These are phyloP conservation scores for Botia kubotai DNA, from an alignment of 2,797 vertebrate genomes.

Conservation along the genomic window DNA sequence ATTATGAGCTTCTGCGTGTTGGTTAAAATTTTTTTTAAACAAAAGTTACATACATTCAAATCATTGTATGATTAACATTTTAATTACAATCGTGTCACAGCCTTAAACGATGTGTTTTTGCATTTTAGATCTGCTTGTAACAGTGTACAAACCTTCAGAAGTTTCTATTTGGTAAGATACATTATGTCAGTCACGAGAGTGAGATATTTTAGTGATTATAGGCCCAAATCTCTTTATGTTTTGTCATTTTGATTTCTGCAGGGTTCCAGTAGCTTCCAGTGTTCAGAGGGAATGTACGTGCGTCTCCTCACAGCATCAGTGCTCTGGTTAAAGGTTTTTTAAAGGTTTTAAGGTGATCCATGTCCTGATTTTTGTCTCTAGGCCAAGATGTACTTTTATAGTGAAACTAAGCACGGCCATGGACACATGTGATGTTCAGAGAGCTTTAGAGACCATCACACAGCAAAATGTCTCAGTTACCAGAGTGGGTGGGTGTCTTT, in stretches of 20 bases:
- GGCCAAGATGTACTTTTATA: slow-evolving; percentile 61
- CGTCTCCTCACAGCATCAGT: background rate
- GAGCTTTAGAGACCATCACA: slow-evolving; percentile 49
- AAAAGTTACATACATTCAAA: no score
- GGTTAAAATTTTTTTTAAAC: no score
- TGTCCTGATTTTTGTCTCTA: background rate
- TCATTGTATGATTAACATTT: no score
- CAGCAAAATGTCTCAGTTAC: slow-evolving; percentile 45
- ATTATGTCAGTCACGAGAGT: background rate
- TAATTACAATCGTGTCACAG: no score
- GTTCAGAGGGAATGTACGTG: background rate
- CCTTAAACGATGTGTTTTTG: background rate
- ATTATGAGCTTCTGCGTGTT: no score
- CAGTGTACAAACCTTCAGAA: background rate
- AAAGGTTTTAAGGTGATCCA: background rate
- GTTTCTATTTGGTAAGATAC: slow-evolving; percentile 28
- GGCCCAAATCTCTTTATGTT: background rate
- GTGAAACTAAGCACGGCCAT: slow-evolving; percentile 52
- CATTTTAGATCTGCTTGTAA: slow-evolving; percentile 40
- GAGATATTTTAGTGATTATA: background rate
- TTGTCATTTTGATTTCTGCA: background rate
- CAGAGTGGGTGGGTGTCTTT: slow-evolving; percentile 67
- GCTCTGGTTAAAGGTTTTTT: background rate
- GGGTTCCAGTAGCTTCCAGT: background rate
- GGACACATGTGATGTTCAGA: slow-evolving; percentile 58